Base-by-base conservation (phyloP, 2,113 vertebrate species). In the Chauna torquata region DNA sequence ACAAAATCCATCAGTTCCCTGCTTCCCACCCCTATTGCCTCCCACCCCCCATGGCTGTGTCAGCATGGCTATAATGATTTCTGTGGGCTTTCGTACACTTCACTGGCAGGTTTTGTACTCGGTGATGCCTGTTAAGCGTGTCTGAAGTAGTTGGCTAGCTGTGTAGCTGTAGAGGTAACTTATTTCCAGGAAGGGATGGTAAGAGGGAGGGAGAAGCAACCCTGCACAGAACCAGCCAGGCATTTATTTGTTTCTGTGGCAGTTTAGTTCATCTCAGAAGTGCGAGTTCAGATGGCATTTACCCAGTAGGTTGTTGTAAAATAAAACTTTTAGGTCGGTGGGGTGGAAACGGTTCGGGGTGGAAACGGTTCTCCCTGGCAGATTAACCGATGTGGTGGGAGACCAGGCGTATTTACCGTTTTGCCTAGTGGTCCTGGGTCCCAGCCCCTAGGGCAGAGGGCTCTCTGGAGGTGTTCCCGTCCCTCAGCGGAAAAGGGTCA, bases 281-380 rank as follows among this genome's bases (percentile, higher is more conserved):
- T 55, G 6, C 70, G 74, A 58, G 5, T 78, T 87, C 28, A 34
- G 55, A 10, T 92, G 1, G 9, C 55, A 34, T n/a, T 92, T 92
- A 14, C 22, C 49, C 34, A 78, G 18, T 24, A 91, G 36, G 12
- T 30, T 93, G 23, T 44, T 92, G 17, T 25, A 66, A 91, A 65
- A 86, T n/a, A 71, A 58, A 87, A 45, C 22, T 30, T 76, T 6
- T 17, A 38, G 19, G 32, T 78, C 24, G 52, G 12, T 38, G 40
- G 18, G 3, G 7, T 54, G 11, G 59, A 81, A 91, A 27, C 0
- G 0, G 11, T 84, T 84, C 11, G 40, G 18, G 3, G 7, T 54
- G 11, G 59, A 81, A 91, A 27, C 0, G 0, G 11, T 84, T 84
- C 11, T 78, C 42, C 11, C 12, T 74, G 4, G 22, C 42, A 15